Percentiles rank a stretch among this genome's conserved stretches.
phyloP scores from a whole-genome alignment of 30 jellyfish, hydroid and myxozoan genomes.

The Hydractinia symbiolongicarpus region DNA sequence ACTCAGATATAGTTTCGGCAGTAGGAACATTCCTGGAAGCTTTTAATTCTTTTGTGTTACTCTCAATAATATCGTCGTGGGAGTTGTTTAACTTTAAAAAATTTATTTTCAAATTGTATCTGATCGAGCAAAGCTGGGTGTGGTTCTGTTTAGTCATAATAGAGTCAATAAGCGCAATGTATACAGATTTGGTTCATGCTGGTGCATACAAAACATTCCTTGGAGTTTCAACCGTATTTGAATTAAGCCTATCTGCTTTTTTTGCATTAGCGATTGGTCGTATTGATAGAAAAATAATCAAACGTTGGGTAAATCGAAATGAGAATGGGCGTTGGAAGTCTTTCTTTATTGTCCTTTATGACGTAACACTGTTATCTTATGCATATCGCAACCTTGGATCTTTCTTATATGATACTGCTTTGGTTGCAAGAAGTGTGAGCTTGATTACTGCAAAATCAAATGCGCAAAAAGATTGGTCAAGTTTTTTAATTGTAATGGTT shows the following conservation, averaged over 20 bases:
- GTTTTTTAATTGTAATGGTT: not conserved
- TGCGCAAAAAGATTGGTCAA: not conserved
- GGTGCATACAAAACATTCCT: not conserved
- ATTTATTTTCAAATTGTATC: not conserved
- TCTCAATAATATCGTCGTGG: not conserved
- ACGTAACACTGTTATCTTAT: not conserved
- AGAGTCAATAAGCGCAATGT: not conserved
- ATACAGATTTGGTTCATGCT: not conserved
- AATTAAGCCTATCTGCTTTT: not conserved
- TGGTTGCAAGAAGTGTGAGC: conserved; percentile 5
- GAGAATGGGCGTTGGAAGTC: not conserved
- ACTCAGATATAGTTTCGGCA: not conserved
- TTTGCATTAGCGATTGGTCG: not conserved
- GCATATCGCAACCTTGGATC: not conserved
- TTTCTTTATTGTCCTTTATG: not conserved
- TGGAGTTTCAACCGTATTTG: not conserved
- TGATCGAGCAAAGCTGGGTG: conserved; percentile 5
- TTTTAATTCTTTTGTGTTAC: not conserved
- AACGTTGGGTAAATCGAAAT: not conserved
- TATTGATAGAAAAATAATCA: not conserved
- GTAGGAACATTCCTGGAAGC: not conserved
- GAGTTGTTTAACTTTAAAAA: not conserved
- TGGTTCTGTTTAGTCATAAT: not conserved
- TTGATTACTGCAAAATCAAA: not conserved
- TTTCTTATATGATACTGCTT: not conserved